Evolutionary conservation across 2,888 invertebrate genomes (phyloP).

Genomic region (Agrotis exclamationis): DNA sequence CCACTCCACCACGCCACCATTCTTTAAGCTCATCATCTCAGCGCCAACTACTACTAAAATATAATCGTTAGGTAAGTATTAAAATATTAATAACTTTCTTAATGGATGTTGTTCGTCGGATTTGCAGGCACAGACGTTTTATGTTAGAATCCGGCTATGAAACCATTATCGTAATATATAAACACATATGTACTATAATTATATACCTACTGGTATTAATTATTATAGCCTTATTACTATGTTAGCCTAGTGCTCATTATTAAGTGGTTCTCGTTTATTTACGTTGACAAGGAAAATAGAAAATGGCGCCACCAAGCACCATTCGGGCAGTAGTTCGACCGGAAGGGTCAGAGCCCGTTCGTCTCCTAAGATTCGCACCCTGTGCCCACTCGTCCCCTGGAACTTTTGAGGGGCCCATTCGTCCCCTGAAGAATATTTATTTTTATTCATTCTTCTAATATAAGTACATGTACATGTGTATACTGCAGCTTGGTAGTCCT

Average conservation of each 20-base stretch:
- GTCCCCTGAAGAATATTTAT: too few species aligned
- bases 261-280: slow-evolving; percentile 9
- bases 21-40: too few species aligned
- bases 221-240: slow-evolving; percentile 4
- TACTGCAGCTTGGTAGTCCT: too few species aligned
- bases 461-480: too few species aligned
- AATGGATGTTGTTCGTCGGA: slow-evolving; percentile 6
- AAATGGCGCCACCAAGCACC: neutral
- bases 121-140: slow-evolving; percentile 18
- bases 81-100: slow-evolving; percentile 1
- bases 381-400: too few species aligned
- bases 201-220: slow-evolving; percentile 11
- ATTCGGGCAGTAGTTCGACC: neutral
- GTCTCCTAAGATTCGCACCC: too few species aligned
- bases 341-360: too few species aligned
- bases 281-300: slow-evolving; percentile 23
- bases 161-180: neutral
- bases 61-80: neutral
- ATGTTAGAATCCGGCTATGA: slow-evolving; percentile 16
- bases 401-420: too few species aligned
- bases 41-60: neutral
- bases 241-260: slow-evolving; percentile 4
- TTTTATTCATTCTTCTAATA: too few species aligned
- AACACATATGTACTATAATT: neutral
- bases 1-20: neutral